phyloP scores from a whole-genome alignment of 2,113 vertebrate species.

The Suricata suricatta region DNA sequence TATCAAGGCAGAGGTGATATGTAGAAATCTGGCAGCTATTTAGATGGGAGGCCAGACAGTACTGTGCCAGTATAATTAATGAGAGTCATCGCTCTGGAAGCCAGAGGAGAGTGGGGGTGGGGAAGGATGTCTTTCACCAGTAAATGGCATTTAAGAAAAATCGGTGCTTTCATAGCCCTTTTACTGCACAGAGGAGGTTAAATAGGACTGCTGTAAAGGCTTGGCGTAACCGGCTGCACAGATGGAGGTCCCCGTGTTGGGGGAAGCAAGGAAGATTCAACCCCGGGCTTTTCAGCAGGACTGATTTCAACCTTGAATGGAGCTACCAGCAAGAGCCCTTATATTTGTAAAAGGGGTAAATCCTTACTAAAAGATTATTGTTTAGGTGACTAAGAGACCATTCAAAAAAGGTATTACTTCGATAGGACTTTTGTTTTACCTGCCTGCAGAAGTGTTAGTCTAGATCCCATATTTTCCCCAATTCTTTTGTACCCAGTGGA shows the following conservation, averaged over 20 bases:
- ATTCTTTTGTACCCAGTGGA: background rate
- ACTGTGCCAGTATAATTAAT: constrained; percentile 64
- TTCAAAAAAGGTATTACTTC: background rate
- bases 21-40: constrained; percentile 59
- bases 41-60: constrained; percentile 37
- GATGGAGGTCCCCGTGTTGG: background rate
- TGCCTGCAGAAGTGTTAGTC: background rate
- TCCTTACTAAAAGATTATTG: background rate
- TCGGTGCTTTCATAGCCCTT: background rate
- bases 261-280: background rate
- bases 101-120: background rate
- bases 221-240: background rate
- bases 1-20: constrained; percentile 50
- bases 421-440: background rate
- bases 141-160: constrained; percentile 69
- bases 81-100: constrained; percentile 37
- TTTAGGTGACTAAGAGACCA: background rate
- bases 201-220: constrained; percentile 59
- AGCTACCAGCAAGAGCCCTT: background rate
- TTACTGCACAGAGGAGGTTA: constrained; percentile 43
- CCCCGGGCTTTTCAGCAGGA: background rate
- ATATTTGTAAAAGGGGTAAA: background rate
- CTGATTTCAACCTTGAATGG: constrained; percentile 9
- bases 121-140: constrained; percentile 62
- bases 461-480: background rate